A percentile compares a stretch with the other conserved stretches of the same genome.
phyloP scores from a whole-genome alignment of 2,113 vertebrate species.

The Melierax canorus region DNA sequence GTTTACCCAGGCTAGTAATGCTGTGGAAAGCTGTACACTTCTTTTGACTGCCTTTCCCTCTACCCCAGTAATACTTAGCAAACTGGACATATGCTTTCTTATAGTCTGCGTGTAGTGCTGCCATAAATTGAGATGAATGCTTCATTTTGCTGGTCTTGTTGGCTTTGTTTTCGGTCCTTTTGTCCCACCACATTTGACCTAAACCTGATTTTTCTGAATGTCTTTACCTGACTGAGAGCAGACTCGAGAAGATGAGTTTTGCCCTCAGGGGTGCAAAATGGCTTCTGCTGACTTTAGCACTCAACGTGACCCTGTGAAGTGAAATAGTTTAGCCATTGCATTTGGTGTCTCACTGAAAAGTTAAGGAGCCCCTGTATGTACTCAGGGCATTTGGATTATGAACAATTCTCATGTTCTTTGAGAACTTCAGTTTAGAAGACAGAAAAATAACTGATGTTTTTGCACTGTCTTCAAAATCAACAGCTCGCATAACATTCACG shows the following conservation, averaged over 20 bases:
- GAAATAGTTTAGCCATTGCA: neutral
- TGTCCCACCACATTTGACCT: neutral
- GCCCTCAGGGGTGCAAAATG: neutral
- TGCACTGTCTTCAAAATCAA: neutral
- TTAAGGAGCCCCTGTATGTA: neutral
- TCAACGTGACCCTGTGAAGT: fast-evolving
- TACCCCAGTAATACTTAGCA: neutral
- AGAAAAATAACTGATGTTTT: neutral
- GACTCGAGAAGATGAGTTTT: neutral
- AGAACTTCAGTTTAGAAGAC: neutral
- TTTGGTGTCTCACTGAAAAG: neutral
- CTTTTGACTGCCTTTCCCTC: neutral
- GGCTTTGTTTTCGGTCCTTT: neutral
- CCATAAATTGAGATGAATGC: neutral
- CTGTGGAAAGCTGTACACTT: neutral
- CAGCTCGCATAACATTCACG: fast-evolving
- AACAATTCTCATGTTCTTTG: neutral
- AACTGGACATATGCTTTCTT: neutral
- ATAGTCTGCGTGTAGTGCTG: neutral
- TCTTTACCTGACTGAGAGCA: neutral
- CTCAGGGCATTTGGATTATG: neutral
- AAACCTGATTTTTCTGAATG: neutral
- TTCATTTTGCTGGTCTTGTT: neutral
- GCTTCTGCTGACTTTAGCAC: neutral
- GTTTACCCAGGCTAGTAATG: neutral